These are phyloP conservation scores for Bellardia pandia DNA, from an alignment of 2,888 invertebrate genomes.

Conservation along the genomic window DNA sequence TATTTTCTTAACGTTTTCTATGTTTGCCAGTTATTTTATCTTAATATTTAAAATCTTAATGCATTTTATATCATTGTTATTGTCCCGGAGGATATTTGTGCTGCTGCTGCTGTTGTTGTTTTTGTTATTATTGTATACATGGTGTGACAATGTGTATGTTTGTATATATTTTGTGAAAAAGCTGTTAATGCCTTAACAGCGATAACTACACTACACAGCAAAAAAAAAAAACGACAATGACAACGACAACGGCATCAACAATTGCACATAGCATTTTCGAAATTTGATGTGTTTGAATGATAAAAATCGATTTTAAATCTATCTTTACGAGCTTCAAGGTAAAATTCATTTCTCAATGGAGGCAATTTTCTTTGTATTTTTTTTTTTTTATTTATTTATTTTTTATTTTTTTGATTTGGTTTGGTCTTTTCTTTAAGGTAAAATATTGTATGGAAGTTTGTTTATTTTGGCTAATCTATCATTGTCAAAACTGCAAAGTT, in stretches of 20 bases:
- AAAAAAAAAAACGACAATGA: not conserved
- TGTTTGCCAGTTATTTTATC: conserved; percentile 59
- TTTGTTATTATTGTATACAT: not conserved
- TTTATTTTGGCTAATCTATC: conserved; percentile 31
- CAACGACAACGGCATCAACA: not conserved
- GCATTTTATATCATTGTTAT: conserved; percentile 72
- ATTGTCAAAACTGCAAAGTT: conserved; percentile 39
- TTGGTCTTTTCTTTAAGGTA: not conserved
- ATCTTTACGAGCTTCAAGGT: conserved; percentile 59
- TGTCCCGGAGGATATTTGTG: conserved; percentile 63
- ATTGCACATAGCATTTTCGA: not conserved
- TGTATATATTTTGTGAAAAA: conserved; percentile 23
- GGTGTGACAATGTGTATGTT: conserved; percentile 12
- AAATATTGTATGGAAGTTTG: not conserved
- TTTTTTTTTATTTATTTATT: not conserved
- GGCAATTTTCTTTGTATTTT: not conserved
- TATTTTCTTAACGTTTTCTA: conserved; percentile 6
- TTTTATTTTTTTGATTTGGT: not conserved
- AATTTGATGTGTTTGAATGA: conserved; percentile 46
- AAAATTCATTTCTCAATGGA: conserved; percentile 28
- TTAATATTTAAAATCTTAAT: conserved; percentile 73
- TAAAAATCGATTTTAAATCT: conserved; percentile 63
- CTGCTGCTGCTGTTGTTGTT: conserved; percentile 16
- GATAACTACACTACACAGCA: not conserved
- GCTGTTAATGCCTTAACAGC: conserved; percentile 53